Base-by-base conservation (phyloP, 2,888 invertebrate species). In the Caradrina kadenii region DNA sequence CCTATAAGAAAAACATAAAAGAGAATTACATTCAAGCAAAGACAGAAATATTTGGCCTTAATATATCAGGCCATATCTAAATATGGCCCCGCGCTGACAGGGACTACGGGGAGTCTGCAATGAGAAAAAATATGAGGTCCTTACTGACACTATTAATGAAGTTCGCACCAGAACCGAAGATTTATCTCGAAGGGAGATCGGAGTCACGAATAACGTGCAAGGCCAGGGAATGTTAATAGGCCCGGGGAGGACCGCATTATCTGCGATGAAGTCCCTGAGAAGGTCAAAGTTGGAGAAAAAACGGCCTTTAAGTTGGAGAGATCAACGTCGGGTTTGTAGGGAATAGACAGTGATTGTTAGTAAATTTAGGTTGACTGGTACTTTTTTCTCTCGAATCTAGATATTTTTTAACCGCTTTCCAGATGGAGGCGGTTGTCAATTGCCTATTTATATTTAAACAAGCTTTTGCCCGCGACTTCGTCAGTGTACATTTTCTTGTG, bases 221-320 rank as follows among this genome's bases (percentile, higher is more conserved):
- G 73, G 59, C 69, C 70, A 73, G 68, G 68, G 81, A 82, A 86
- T 83, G 81, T 80, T 85, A 84, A 86, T 84, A 78, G 86, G 83
- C 65, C 67, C 49, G 58, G 73, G 73, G 76, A 75, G 66, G 72
- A 62, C 67, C 69, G 79, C 58, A 77, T 84, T 83, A 84, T 81
- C 72, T 53, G 31, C 53, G 35, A 76, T 61, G 69, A 59, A 80
- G 69, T 66, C 60, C 52, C 65, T 50, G 21, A 11, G 35, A 63
- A 69, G 35, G 63, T 13, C 53, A 50, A 55, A 39, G 55, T 64
- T 35, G 11, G 45, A 48, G 66, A 56, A 76, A 79, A 65, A 64
- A 39, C 39, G 54, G 54, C 22, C 42, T 55, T 50, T 19, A 31
- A 60, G 19, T 42, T 61, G 1, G 4, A 52, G 6, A 35, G 31